Conservation (phyloP, 2,888 invertebrate genomes). For the Lathronympha strigana region DNA sequence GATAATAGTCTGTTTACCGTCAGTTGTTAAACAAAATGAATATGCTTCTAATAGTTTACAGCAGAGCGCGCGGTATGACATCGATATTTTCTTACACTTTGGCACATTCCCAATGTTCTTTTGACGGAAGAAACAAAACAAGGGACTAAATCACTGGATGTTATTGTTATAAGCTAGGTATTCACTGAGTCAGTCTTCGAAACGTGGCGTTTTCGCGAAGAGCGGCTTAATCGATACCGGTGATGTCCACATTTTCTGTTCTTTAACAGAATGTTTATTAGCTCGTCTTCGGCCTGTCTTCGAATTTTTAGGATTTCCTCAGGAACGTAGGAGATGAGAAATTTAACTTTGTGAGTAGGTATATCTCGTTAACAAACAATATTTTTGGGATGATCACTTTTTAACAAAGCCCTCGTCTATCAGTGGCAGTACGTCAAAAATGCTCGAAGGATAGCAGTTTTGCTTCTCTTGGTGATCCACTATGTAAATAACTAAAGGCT, state of each 20-base stretch:
- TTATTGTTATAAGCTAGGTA: slow-evolving; percentile 55
- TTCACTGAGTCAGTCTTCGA: slow-evolving; percentile 7
- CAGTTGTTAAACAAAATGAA: slow-evolving; percentile 18
- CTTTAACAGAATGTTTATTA: slow-evolving; percentile 2
- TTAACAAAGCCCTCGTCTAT: too few species aligned
- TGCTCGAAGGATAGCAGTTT: too few species aligned
- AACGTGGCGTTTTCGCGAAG: neutral
- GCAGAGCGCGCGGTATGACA: slow-evolving; percentile 56
- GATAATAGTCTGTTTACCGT: slow-evolving; percentile 51
- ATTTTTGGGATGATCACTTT: too few species aligned
- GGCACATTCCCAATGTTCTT: slow-evolving; percentile 66
- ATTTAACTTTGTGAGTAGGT: neutral
- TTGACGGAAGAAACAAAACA: slow-evolving; percentile 65
- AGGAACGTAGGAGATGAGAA: neutral
- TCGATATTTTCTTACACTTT: slow-evolving; percentile 61
- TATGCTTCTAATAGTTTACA: slow-evolving; percentile 48
- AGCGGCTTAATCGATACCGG: slow-evolving; percentile 16
- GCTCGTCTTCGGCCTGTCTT: neutral
- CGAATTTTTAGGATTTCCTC: neutral
- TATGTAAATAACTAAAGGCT: too few species aligned
- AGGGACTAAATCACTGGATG: slow-evolving; percentile 52
- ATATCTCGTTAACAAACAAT: neutral
- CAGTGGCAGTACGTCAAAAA: too few species aligned
- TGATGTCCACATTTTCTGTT: slow-evolving; percentile 11
- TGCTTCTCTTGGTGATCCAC: too few species aligned